A percentile compares a stretch with the other conserved stretches of the same genome.
These are phyloP conservation scores for Dendronephthya gigantea DNA, from an alignment of 64 coral and sea anemone species.

Conservation along the genomic window DNA sequence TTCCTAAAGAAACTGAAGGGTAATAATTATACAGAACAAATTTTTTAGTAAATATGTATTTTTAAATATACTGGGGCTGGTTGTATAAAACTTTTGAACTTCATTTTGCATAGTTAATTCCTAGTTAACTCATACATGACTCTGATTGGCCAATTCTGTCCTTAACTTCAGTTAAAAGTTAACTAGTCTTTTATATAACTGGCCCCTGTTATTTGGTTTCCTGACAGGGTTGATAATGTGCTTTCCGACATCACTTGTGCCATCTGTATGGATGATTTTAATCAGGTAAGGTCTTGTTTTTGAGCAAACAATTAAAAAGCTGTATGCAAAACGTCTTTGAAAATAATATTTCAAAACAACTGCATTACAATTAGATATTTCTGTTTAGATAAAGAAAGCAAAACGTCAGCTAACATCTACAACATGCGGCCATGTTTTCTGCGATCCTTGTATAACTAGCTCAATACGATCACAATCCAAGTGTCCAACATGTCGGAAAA, in stretches of 20 bases:
- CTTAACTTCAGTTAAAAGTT: too few relatives aligned
- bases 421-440: constrained; percentile 91
- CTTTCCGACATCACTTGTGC: constrained; percentile 44
- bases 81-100: too few relatives aligned
- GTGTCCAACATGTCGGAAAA: constrained; percentile 92
- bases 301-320: not conserved
- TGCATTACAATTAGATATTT: not conserved
- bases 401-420: constrained; percentile 91
- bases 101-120: too few relatives aligned
- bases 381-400: constrained; percentile 70
- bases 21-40: not conserved
- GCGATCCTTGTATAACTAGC: constrained; percentile 72
- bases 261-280: constrained; percentile 71
- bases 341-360: not conserved
- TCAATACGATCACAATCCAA: constrained; percentile 65
- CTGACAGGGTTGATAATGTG: not conserved
- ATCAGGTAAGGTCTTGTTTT: constrained; percentile 31
- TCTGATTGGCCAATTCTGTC: too few relatives aligned
- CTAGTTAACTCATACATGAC: too few relatives aligned
- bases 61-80: too few relatives aligned
- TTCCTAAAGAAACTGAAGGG: not conserved
- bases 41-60: too few relatives aligned
- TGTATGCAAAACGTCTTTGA: not conserved
- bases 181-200: too few relatives aligned
- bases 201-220: not conserved